These are phyloP conservation scores for Agonopterix subpropinquella DNA, from an alignment of 2,888 invertebrate genomes.

Conservation along the genomic window DNA sequence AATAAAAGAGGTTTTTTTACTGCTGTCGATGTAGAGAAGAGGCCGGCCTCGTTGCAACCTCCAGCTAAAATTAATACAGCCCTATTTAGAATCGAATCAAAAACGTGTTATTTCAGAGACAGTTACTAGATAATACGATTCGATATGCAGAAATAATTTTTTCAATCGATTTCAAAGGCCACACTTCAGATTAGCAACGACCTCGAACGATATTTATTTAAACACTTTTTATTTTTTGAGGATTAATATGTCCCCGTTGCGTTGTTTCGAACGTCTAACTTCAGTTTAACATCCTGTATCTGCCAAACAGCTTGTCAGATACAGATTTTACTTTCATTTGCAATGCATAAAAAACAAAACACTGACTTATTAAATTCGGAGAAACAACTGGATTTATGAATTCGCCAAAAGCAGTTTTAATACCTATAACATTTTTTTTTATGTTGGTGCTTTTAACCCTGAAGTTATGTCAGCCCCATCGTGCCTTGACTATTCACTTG, in stretches of 20 bases:
- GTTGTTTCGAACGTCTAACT: constrained; percentile 1
- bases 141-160: constrained; percentile 29
- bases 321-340: constrained; percentile 2
- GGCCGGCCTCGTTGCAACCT: constrained; percentile 40
- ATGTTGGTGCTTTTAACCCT: too few species aligned
- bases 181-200: constrained; percentile 35
- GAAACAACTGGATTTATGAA: too few species aligned
- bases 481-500: too few species aligned
- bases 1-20: constrained; percentile 35
- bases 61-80: constrained; percentile 40
- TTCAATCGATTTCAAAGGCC: constrained; percentile 35
- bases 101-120: constrained; percentile 26
- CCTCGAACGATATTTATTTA: constrained; percentile 42
- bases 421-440: too few species aligned
- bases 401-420: too few species aligned
- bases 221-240: constrained; percentile 25
- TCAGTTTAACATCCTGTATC: constrained; percentile 3
- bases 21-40: constrained; percentile 25
- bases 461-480: too few species aligned
- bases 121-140: constrained; percentile 10
- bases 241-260: not conserved
- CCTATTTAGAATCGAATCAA: constrained; percentile 41
- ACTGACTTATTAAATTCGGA: too few species aligned
- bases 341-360: too few species aligned
- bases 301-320: constrained; percentile 5